Percentiles rank a stretch among this genome's conserved stretches.
Evolutionary conservation across 2,113 vertebrate species (phyloP).

Genomic region (Dendropsophus ebraccatus): DNA sequence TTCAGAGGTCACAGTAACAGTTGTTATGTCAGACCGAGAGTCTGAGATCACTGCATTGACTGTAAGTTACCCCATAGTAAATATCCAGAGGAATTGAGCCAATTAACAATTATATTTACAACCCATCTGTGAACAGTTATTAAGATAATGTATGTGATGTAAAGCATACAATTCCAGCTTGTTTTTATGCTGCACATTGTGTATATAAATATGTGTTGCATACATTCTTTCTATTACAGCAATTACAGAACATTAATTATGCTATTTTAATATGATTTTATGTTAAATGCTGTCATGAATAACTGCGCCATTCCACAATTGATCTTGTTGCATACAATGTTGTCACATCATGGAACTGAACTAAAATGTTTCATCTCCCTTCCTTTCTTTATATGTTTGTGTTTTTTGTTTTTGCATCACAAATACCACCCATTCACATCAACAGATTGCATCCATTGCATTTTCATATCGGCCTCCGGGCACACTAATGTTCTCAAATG

Average conservation of each 20-base stretch:
- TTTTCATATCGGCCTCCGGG: conserved; percentile 9
- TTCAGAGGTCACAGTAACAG: conserved; percentile 42
- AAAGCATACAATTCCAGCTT: not conserved
- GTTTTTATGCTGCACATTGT: not conserved
- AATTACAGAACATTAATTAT: not conserved
- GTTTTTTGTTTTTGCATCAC: not conserved
- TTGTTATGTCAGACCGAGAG: conserved; percentile 31
- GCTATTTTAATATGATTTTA: not conserved
- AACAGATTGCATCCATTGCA: conserved; percentile 16
- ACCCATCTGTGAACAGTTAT: conserved; percentile 39
- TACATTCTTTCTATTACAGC: not conserved
- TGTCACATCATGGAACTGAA: not conserved
- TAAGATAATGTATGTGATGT: not conserved
- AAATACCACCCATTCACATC: not conserved
- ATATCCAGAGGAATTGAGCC: conserved; percentile 25
- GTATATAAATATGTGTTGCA: not conserved
- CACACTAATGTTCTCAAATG: conserved; percentile 23
- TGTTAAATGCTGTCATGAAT: not conserved
- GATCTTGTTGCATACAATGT: not conserved
- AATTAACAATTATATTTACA: conserved; percentile 46
- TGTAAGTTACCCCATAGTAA: conserved; percentile 36
- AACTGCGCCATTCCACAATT: not conserved
- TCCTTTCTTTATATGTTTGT: not conserved
- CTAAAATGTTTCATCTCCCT: not conserved
- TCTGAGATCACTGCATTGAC: conserved; percentile 32